phyloP scores from a whole-genome alignment of 53 echinoderm and acorn worm species.

The Glandiceps talaboti region DNA sequence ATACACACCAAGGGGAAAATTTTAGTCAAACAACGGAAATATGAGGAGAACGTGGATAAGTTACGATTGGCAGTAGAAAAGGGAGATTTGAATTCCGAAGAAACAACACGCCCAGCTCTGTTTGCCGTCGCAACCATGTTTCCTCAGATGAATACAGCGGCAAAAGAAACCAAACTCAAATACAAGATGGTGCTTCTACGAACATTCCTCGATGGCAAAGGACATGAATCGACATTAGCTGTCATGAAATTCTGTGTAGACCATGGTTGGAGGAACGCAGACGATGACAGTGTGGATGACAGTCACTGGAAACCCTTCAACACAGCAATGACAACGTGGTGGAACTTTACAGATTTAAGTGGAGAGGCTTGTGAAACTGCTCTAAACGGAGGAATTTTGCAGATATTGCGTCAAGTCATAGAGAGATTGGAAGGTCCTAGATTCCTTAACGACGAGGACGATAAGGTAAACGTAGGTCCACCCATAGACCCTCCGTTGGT shows the following conservation, averaged over 20 bases:
- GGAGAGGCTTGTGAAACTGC: background rate
- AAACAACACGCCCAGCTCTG: background rate
- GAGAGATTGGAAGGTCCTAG: background rate
- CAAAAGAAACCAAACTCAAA: background rate
- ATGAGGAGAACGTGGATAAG: background rate
- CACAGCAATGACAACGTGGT: background rate
- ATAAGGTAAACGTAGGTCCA: no score
- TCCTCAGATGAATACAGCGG: background rate
- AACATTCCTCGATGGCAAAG: background rate
- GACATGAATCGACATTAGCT: background rate
- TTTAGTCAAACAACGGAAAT: background rate
- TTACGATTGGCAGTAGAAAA: background rate
- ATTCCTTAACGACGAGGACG: background rate
- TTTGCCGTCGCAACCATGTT: background rate
- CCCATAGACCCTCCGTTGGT: no score
- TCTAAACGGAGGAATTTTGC: background rate
- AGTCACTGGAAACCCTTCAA: background rate
- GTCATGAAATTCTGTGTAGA: background rate
- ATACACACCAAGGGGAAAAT: background rate
- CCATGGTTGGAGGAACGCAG: background rate
- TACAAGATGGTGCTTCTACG: background rate
- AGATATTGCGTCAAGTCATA: background rate
- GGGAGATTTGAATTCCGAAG: background rate
- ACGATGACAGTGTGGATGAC: background rate
- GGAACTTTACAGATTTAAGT: background rate